phyloP scores from a whole-genome alignment of 2,113 vertebrate genomes.

The Polyodon spathula region DNA sequence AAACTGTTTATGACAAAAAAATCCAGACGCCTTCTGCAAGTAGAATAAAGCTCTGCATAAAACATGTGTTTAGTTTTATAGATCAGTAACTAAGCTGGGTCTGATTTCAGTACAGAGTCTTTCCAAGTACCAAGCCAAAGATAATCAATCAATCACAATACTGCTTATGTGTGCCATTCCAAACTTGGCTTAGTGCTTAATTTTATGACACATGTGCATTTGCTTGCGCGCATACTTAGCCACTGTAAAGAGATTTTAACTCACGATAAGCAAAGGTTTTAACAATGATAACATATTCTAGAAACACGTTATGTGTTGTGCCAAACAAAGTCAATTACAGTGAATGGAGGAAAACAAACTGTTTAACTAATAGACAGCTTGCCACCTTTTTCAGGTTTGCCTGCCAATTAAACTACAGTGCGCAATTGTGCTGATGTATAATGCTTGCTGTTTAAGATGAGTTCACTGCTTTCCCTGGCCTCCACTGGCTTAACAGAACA shows the following conservation, averaged over 20 bases:
- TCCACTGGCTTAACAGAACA: too few species aligned
- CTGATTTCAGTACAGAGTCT: constrained; percentile 23
- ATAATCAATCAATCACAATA: constrained; percentile 25
- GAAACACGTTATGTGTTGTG: too few species aligned
- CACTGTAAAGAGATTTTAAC: constrained; percentile 15
- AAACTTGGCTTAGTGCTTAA: constrained; percentile 26
- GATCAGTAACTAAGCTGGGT: constrained; percentile 20
- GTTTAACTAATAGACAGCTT: too few species aligned
- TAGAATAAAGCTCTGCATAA: constrained; percentile 13
- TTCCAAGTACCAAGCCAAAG: constrained; percentile 13
- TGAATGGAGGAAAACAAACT: too few species aligned
- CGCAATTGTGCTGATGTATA: too few species aligned
- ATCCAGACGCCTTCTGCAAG: neutral
- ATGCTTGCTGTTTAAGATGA: too few species aligned
- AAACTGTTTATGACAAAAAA: too few species aligned
- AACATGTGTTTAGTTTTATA: constrained; percentile 24
- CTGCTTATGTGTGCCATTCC: constrained; percentile 24
- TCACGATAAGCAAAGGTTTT: neutral
- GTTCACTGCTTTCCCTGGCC: too few species aligned
- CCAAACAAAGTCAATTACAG: too few species aligned
- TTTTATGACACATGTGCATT: constrained; percentile 24
- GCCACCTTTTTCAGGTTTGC: too few species aligned
- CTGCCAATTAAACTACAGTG: too few species aligned
- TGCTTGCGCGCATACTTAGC: constrained; percentile 13
- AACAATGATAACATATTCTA: neutral